Base-by-base conservation (phyloP, 2,113 vertebrate genomes). In the Clarias batrachus region DNA sequence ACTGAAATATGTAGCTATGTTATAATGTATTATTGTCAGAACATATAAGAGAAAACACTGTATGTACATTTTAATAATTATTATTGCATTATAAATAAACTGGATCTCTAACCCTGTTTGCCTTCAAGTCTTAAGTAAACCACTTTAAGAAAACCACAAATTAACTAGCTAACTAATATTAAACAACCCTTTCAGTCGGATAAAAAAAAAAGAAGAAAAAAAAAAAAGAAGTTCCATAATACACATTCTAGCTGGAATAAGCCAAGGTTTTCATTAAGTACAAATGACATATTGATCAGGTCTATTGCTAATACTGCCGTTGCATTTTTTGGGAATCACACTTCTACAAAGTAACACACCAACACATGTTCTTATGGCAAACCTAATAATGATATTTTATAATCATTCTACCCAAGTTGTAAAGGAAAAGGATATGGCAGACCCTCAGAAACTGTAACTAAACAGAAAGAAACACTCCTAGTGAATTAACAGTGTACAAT, bases 41-140 rank as follows among this genome's bases (percentile, higher is more conserved):
- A 82, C 87, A 66, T 59, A 68, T 87, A 89, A 92, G 90, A 88
- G 14, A 84, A 80, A 89, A 88, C 30, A 81, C 30, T 37, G n/a
- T 91, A 92, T 91, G 90, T 91, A 93, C 91, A 88, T 60, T 86
- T 82, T 88, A 89, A 90, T 85, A 85, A 77, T 90, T 88, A 83
- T 94, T 95, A 94, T 94, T 95, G 94, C 94, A 92, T 94, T 91
- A 89, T 76, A 85, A 89, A 90, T 89, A 16, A 86, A 89, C 89
- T 90, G 54, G 65, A 89, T 88, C 70, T 59, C 80, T 83, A 81
- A 93, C 92, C 92, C 92, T 93, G 92, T 92, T 91, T 91, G 88
- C 91, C 89, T 77, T 86, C 89, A 81, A 66, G 30, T 85, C 41
- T 87, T 77, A 89, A 80, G 73, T 74, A 59, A 82, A 89, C 83